Conservation (phyloP, 2,113 vertebrate species). For the Passer montanus region DNA sequence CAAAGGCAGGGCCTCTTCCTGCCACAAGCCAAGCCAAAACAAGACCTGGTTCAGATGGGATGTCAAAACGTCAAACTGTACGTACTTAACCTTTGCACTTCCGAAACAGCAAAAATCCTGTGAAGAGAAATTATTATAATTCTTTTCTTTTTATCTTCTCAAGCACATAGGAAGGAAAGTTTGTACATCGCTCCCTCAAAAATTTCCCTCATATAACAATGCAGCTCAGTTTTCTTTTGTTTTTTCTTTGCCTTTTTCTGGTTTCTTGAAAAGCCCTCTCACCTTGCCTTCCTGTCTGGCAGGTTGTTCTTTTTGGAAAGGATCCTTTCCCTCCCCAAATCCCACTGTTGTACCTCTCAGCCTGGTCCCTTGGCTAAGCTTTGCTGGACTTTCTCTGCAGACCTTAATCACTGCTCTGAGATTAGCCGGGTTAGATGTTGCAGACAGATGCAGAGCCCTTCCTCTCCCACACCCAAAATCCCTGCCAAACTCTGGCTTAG, state of each 20-base stretch:
- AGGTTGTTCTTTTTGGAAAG: background rate
- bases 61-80: conserved; percentile 27
- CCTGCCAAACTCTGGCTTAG: conserved; percentile 14
- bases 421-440: background rate
- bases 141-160: background rate
- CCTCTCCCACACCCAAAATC: conserved; percentile 11
- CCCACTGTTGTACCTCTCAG: background rate
- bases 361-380: background rate
- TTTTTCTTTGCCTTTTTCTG: background rate
- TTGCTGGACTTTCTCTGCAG: conserved; percentile 23
- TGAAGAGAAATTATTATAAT: background rate
- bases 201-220: background rate
- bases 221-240: background rate
- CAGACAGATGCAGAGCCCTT: conserved; percentile 1
- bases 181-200: background rate
- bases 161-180: background rate
- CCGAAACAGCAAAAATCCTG: background rate
- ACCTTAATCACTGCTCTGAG: background rate
- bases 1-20: conserved; percentile 46
- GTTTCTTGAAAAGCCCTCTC: background rate
- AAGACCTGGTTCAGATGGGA: conserved; percentile 49
- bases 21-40: conserved; percentile 30
- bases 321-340: background rate
- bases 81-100: conserved; percentile 38
- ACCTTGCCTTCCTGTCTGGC: background rate